Evolutionary conservation across 2,113 vertebrate genomes (phyloP), one percentile per base, ranked within the genome.

Genomic region (Rhadina sibilatrix): DNA sequence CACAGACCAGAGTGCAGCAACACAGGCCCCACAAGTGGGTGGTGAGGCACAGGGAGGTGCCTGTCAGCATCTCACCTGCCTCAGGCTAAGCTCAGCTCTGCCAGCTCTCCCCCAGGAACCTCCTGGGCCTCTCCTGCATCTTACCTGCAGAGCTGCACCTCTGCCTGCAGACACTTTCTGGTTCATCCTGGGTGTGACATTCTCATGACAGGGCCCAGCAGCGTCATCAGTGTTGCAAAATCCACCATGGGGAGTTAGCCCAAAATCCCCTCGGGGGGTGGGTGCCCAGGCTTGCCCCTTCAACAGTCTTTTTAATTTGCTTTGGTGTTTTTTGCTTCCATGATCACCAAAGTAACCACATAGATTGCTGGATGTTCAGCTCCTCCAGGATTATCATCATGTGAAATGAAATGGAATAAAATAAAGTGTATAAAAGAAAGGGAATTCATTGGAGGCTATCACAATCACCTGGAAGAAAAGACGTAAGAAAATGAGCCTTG

Each of bases 381-480:
- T 82, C 9, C 59, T 83, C 47, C 60, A 50, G 57, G 76, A 27
- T 81, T 75, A 78, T 76, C 65, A 65, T 63, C 24, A 2, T 38
- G n/a, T 65, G 44, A 81, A 82, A 90, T 52, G 19, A 89, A 95
- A 40, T 31, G 18, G 85, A 83, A 56, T 60, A 52, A 94, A 86
- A 74, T 77, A 64, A 76, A 91, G 16, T 4, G 0, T 72, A 12
- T 50, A 61, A 90, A 72, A 83, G 27, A 74, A 66, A 25, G 28
- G 6, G 52, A 88, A 75, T 52, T 94, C 50, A 60, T 52, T 52
- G 33, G 82, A 88, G 75, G 74, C 63, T 37, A 8, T 77, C 42
- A 20, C 42, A 86, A 80, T 65, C 59, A 64, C 65, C 76, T 86
- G 69, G 53, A 96, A 95, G 49, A 82, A 87, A 18, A 74, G 42